phyloP scores from a whole-genome alignment of 2,888 invertebrate species.

The Andrena praecox region DNA sequence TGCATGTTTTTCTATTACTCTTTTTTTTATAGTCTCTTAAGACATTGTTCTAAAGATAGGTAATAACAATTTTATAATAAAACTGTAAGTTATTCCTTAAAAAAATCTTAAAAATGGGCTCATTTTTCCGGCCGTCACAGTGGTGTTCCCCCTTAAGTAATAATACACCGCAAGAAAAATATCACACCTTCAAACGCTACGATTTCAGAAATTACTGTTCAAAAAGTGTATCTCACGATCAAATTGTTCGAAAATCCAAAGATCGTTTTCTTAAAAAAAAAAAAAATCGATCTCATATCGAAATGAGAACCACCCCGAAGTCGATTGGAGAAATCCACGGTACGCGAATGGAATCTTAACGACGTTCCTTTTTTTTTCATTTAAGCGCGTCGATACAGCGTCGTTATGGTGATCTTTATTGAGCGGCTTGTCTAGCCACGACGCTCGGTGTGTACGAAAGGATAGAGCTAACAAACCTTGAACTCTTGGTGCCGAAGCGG shows the following conservation, averaged over 20 bases:
- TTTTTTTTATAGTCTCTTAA: too few relatives aligned
- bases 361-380: conserved; percentile 25
- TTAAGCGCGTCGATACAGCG: conserved; percentile 33
- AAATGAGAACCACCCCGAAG: conserved; percentile 15
- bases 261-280: not conserved
- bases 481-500: conserved; percentile 51
- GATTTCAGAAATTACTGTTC: too few relatives aligned
- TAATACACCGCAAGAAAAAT: not conserved
- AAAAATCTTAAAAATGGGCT: too few relatives aligned
- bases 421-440: conserved; percentile 36
- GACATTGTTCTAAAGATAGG: too few relatives aligned
- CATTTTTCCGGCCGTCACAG: too few relatives aligned
- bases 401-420: conserved; percentile 36
- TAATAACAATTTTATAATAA: too few relatives aligned
- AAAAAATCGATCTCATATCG: not conserved
- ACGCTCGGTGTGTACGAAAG: conserved; percentile 29
- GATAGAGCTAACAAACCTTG: conserved; percentile 64
- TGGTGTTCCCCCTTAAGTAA: too few relatives aligned
- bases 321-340: conserved; percentile 39
- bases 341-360: conserved; percentile 31
- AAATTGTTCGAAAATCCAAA: conserved; percentile 16
- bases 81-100: too few relatives aligned
- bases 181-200: not conserved
- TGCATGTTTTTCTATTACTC: too few relatives aligned
- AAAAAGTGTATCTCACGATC: too few relatives aligned